A percentile compares a stretch with the other conserved stretches of the same genome.
Conservation (phyloP, 2,888 invertebrate genomes). For the Galerucella nymphaeae region DNA sequence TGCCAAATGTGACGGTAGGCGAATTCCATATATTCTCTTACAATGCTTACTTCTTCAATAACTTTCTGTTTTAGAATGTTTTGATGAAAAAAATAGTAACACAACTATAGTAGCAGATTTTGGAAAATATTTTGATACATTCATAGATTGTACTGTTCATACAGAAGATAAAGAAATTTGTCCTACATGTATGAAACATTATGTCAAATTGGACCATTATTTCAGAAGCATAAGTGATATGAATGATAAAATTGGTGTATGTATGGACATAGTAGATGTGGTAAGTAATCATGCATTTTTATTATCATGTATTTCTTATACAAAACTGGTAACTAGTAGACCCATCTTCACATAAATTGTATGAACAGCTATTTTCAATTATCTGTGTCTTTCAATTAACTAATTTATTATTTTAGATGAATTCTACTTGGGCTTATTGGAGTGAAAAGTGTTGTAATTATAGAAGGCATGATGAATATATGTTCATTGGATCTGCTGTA, state of each 20-base stretch:
- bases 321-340: neutral
- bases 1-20: constrained; percentile 73
- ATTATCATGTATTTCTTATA: neutral
- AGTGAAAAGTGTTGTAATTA: constrained; percentile 72
- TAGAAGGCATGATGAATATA: constrained; percentile 68
- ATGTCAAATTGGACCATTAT: constrained; percentile 68
- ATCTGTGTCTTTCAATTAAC: neutral
- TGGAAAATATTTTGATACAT: constrained; percentile 65
- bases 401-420: constrained; percentile 69
- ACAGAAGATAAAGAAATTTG: constrained; percentile 63
- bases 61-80: constrained; percentile 67
- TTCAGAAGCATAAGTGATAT: constrained; percentile 70
- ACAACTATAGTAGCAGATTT: constrained; percentile 66
- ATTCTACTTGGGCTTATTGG: constrained; percentile 73
- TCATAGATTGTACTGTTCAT: constrained; percentile 64
- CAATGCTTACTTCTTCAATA: constrained; percentile 7
- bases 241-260: constrained; percentile 71
- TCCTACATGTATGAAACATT: constrained; percentile 68
- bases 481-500: constrained; percentile 69
- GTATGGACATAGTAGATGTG: constrained; percentile 76
- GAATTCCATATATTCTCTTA: constrained; percentile 19
- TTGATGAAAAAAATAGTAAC: constrained; percentile 63
- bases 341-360: neutral
- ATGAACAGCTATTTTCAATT: too few species aligned
- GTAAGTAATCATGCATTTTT: constrained; percentile 61